A percentile compares a stretch with the other conserved stretches of the same genome.
phyloP scores from a whole-genome alignment of 2,797 vertebrate species.

The Eleutherodactylus coqui region DNA sequence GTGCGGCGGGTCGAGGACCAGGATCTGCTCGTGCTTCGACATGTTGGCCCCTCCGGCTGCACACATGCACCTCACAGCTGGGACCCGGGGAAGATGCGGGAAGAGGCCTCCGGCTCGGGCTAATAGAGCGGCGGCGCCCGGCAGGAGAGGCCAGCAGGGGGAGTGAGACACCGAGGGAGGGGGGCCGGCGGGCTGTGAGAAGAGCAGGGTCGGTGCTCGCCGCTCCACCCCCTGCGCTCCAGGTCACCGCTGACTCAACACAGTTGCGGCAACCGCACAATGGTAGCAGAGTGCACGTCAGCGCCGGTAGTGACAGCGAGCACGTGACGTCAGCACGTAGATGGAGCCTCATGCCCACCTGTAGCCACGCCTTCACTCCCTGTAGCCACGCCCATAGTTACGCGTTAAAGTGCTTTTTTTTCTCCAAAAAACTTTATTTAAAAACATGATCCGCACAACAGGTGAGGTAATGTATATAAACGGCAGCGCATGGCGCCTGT shows the following conservation, averaged over 20 bases:
- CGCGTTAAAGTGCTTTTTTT: neutral
- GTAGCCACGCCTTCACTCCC: neutral
- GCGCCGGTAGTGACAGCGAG: slow-evolving; percentile 23
- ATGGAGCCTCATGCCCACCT: slow-evolving; percentile 19
- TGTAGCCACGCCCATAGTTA: neutral
- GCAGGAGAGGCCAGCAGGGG: neutral
- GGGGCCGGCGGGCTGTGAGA: neutral
- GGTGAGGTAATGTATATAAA: neutral
- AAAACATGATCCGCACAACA: neutral
- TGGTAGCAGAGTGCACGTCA: slow-evolving; percentile 35
- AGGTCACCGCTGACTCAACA: slow-evolving; percentile 59
- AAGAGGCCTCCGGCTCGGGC: slow-evolving; percentile 39
- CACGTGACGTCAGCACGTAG: slow-evolving; percentile 46
- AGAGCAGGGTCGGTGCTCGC: slow-evolving; percentile 8
- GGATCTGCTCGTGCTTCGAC: slow-evolving; percentile 91
- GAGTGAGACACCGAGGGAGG: slow-evolving; percentile 14
- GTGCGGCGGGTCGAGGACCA: slow-evolving; percentile 88
- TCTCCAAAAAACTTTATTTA: neutral
- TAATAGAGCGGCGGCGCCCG: slow-evolving; percentile 50
- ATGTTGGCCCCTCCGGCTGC: slow-evolving; percentile 74
- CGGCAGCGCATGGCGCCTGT: too few relatives aligned
- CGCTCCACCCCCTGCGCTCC: slow-evolving; percentile 24
- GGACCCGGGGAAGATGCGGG: neutral
- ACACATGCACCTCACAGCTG: slow-evolving; percentile 65
- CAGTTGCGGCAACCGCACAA: slow-evolving; percentile 58